Conservation (phyloP, 2,888 invertebrate species). For the Pelosia muscerda region DNA sequence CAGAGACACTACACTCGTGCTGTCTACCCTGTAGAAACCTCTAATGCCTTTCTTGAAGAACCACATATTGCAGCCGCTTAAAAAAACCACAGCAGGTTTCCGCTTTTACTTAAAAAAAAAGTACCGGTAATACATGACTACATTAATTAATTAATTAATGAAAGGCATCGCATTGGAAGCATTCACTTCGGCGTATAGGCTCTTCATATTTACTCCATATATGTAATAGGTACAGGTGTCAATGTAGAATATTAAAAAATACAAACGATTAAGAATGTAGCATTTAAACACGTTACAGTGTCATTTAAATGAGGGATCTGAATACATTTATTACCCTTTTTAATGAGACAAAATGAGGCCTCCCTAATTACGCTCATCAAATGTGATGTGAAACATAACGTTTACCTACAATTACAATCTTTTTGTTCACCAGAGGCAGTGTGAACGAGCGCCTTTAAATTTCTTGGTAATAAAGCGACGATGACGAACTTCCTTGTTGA, state of each 20-base stretch:
- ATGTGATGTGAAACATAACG: constrained; percentile 20
- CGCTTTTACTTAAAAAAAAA: too few species aligned
- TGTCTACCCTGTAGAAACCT: too few species aligned
- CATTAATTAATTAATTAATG: too few species aligned
- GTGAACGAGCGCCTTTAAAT: constrained; percentile 56
- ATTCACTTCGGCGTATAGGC: too few species aligned
- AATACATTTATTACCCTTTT: not conserved
- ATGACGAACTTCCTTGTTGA: constrained; percentile 70
- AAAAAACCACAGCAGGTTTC: too few species aligned
- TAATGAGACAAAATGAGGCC: not conserved
- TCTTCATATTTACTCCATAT: not conserved
- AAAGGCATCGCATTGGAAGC: too few species aligned
- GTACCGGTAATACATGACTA: too few species aligned
- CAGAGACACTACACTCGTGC: too few species aligned
- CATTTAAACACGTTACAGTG: not conserved
- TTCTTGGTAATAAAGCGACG: constrained; percentile 59
- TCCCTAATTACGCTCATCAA: not conserved
- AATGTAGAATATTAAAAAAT: not conserved
- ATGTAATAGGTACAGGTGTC: not conserved
- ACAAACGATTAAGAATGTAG: constrained; percentile 1
- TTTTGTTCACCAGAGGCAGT: constrained; percentile 40
- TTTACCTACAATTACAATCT: constrained; percentile 40
- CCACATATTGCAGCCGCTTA: too few species aligned
- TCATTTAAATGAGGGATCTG: not conserved
- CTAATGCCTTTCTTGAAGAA: too few species aligned